Conservation (phyloP, 2,113 vertebrate species). For the Semicossyphus pulcher region DNA sequence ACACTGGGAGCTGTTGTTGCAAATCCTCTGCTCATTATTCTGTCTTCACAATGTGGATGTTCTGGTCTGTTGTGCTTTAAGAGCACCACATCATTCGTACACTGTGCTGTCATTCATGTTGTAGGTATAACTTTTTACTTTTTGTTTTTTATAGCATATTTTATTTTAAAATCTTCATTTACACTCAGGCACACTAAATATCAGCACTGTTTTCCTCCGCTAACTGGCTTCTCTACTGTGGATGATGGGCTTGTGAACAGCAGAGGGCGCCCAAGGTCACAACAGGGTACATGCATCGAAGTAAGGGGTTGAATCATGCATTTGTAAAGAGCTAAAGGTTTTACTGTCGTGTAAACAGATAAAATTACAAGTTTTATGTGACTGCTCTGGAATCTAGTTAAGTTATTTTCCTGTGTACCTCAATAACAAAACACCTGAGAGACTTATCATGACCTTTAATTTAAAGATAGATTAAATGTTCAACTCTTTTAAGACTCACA, state of each 20-base stretch:
- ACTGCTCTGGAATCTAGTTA: too few species aligned
- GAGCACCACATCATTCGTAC: not conserved
- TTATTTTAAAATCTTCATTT: conserved; percentile 21
- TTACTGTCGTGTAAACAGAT: too few species aligned
- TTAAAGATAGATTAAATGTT: too few species aligned
- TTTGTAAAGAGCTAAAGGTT: not conserved
- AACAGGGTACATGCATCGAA: not conserved
- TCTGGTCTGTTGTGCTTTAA: not conserved
- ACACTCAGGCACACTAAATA: conserved; percentile 5
- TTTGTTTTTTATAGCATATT: not conserved
- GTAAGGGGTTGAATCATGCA: not conserved
- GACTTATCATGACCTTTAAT: too few species aligned
- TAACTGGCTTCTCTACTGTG: not conserved
- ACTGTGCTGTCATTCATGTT: not conserved
- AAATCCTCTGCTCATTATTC: too few species aligned
- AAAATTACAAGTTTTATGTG: too few species aligned
- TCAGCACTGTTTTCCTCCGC: not conserved
- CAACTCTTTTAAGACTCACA: too few species aligned
- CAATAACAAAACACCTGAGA: too few species aligned
- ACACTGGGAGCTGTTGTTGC: too few species aligned
- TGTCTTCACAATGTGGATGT: not conserved
- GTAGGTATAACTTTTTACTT: not conserved
- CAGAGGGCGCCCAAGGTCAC: conserved; percentile 47
- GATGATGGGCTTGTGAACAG: conserved; percentile 7
- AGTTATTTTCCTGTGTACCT: too few species aligned